Conservation (phyloP, 2,888 invertebrate genomes). For the Cryptophagus acutangulus region DNA sequence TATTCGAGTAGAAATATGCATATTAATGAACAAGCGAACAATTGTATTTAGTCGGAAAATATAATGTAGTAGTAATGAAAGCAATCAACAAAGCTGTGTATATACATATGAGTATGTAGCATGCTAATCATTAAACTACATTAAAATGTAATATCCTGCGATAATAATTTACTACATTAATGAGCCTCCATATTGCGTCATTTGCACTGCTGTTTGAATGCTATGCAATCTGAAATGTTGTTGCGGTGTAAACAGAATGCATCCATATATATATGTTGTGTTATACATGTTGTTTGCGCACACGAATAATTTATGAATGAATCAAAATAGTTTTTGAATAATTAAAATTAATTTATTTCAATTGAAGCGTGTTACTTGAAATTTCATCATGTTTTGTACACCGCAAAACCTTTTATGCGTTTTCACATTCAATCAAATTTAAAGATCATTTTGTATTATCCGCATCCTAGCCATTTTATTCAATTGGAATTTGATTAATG, state of each 20-base stretch:
- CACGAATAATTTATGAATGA: constrained; percentile 30
- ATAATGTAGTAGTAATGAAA: constrained; percentile 1
- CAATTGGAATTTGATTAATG: no score
- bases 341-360: constrained; percentile 27
- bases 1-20: no score
- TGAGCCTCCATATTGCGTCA: constrained; percentile 26
- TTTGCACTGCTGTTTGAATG: constrained; percentile 18
- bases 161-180: constrained; percentile 28
- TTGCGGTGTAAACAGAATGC: constrained; percentile 24
- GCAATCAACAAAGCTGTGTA: constrained; percentile 10
- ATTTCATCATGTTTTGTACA: background rate
- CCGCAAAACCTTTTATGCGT: no score
- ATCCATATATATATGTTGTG: no score
- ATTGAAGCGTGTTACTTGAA: constrained; percentile 11
- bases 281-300: constrained; percentile 25
- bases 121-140: constrained; percentile 16
- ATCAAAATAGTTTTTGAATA: constrained; percentile 24
- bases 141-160: constrained; percentile 24
- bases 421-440: no score
- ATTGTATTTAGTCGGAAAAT: background rate
- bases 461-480: no score
- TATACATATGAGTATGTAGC: background rate
- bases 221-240: constrained; percentile 19
- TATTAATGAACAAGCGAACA: background rate
- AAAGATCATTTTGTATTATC: no score